Evolutionary conservation across 1,140 invertebrate species (phyloP).

Genomic region (Aphaenogaster ashmeadi): DNA sequence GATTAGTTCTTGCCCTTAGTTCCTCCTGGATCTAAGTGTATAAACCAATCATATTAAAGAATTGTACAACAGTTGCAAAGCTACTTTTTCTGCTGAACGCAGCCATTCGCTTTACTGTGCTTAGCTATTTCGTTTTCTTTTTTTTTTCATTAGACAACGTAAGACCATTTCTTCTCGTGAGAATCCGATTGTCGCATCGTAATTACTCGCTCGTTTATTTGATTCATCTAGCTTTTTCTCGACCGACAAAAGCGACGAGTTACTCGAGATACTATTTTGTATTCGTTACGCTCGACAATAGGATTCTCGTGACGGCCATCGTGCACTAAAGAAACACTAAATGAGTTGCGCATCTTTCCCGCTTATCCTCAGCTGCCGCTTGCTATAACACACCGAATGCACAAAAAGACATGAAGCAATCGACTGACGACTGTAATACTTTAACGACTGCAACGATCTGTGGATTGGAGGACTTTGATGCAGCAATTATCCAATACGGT

Average conservation of each 20-base stretch:
- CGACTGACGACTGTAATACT: background rate
- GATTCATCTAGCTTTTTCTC: conserved; percentile 22
- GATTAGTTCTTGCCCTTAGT: too few species aligned
- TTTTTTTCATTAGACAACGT: background rate
- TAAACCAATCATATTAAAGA: too few species aligned
- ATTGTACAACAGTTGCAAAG: too few species aligned
- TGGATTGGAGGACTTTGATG: background rate
- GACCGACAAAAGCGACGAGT: conserved; percentile 18
- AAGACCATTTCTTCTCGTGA: conserved; percentile 22
- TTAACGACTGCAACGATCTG: background rate
- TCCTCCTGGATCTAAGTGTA: too few species aligned
- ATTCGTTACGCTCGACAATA: conserved; percentile 39
- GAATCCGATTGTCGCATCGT: conserved; percentile 8
- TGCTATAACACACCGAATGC: too few species aligned
- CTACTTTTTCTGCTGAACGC: too few species aligned
- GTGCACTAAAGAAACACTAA: background rate
- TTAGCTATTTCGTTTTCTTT: background rate
- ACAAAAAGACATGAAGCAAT: background rate
- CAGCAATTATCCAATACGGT: background rate
- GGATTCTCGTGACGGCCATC: conserved; percentile 11
- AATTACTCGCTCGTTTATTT: conserved; percentile 38
- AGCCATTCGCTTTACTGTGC: too few species aligned
- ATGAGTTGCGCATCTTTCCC: background rate
- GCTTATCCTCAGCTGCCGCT: background rate
- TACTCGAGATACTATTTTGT: background rate